phyloP scores from a whole-genome alignment of 53 echinoderm and acorn worm species.

The Antedon mediterranea region DNA sequence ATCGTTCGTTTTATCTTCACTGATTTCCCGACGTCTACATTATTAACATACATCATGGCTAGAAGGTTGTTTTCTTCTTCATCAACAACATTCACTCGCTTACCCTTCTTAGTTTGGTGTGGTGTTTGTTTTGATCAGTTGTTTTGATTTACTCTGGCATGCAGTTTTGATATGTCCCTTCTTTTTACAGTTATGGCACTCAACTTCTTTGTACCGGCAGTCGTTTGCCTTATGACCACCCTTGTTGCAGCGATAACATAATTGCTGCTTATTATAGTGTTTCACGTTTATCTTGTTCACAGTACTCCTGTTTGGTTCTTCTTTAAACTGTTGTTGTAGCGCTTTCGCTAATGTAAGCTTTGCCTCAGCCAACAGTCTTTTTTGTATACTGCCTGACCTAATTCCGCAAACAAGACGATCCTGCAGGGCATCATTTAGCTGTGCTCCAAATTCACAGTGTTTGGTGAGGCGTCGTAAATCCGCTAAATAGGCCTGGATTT shows the following conservation, averaged over 20 bases:
- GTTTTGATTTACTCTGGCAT: too few species aligned
- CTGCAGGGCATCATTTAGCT: conserved; percentile 31
- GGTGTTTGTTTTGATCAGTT: too few species aligned
- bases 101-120: too few species aligned
- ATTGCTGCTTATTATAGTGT: background rate
- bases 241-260: background rate
- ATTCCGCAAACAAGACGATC: conserved; percentile 42
- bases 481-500: conserved; percentile 24
- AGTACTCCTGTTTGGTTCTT: background rate
- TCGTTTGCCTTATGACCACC: background rate
- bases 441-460: conserved; percentile 33
- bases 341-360: conserved; percentile 31
- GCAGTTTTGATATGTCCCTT: too few species aligned
- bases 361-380: conserved; percentile 34
- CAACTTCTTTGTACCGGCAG: background rate
- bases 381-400: conserved; percentile 16
- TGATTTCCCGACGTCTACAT: background rate
- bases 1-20: background rate
- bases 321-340: background rate
- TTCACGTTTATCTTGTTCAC: background rate
- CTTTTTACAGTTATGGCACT: background rate
- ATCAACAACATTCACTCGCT: background rate
- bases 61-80: background rate
- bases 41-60: too few species aligned
- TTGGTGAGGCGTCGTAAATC: conserved; percentile 24